Base-by-base conservation (phyloP, 2,113 vertebrate genomes). In the Hemiscyllium ocellatum region DNA sequence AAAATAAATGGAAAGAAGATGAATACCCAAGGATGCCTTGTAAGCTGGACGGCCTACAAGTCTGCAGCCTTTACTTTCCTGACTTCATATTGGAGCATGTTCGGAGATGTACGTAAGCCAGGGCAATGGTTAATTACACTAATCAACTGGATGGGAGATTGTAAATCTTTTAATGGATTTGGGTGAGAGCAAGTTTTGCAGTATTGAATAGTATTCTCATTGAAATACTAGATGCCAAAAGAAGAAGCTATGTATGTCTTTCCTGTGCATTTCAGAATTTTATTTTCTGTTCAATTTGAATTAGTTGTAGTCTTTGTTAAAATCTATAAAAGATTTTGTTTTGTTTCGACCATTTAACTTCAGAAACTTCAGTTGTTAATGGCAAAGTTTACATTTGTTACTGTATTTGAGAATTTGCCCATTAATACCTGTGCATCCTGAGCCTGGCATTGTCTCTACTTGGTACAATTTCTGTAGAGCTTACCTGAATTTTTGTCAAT, bases 1-100 rank as follows among this genome's bases (percentile, higher is more conserved):
- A 99, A 86, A 99, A 99, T 98, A 99, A 99, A 97, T 99, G 99
- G 99, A 99, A 99, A 97, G 99, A 99, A 98, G 99, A 99, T 96
- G 99, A 99, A 97, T 99, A 99, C 97, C 99, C 99, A 33, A 98
- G 99, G 96, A 99, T 99, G 99, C 99, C 99, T 26, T 99, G 99
- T 98, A 99, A 99, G 97, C 98, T 99, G 97, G 99, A 99, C 96
- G 99, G 99, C 96, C 98, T 99, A 97, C 99, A 99, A 97, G 99
- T 99, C 95, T 99, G 99, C 98, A 99, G 99, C 96, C 97, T 99
- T 97, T 99, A 99, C 97, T 99, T 99, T 96, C 99, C 99, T 7
- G 99, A 99, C 96, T 99, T 99, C 91, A 98, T 99, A 96, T 97
- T 99, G 97, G 99, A 99, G 96, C 99, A 99, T 65, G 98, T 99